phyloP scores from a whole-genome alignment of 2,888 invertebrate genomes.

The Limnephilus rhombicus region DNA sequence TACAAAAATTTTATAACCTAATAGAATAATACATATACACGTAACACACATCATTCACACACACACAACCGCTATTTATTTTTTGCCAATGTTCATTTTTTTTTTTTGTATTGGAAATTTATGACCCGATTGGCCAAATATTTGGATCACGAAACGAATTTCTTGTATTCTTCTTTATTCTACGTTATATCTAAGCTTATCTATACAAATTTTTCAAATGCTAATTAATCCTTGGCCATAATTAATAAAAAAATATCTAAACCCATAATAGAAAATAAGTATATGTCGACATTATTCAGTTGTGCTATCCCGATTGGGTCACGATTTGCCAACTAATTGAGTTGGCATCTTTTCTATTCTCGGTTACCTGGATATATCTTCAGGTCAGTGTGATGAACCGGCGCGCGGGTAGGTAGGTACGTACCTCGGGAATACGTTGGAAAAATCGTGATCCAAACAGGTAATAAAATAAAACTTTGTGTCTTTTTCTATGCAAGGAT shows the following conservation, averaged over 20 bases:
- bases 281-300: neutral
- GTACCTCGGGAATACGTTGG: conserved; percentile 6
- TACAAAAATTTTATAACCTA: too few relatives aligned
- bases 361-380: neutral
- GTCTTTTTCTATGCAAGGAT: neutral
- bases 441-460: neutral
- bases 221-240: neutral
- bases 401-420: neutral
- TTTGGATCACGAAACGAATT: too few relatives aligned
- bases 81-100: too few relatives aligned
- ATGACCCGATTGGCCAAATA: too few relatives aligned
- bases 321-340: conserved; percentile 8
- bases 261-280: too few relatives aligned
- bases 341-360: neutral
- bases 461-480: neutral
- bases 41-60: too few relatives aligned
- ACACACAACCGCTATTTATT: too few relatives aligned
- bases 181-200: too few relatives aligned
- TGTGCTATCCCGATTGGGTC: neutral
- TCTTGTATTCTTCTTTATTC: too few relatives aligned
- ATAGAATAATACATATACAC: too few relatives aligned
- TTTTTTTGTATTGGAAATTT: too few relatives aligned
- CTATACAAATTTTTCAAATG: neutral
- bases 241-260: neutral
- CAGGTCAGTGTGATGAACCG: neutral